Conservation (phyloP, 2,113 vertebrate species). For the Sphaerodactylus townsendi region DNA sequence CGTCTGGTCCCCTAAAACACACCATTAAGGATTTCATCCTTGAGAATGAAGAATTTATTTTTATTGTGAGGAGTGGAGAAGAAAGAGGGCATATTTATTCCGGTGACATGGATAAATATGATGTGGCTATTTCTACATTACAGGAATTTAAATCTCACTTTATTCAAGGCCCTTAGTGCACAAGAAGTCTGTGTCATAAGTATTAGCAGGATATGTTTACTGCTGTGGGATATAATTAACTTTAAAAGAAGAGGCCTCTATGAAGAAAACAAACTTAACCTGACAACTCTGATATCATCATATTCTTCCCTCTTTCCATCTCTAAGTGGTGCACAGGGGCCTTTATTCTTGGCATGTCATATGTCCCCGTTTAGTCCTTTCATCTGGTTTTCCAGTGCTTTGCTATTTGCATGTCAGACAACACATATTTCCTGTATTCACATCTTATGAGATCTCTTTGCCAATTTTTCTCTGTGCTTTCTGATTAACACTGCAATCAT, state of each 20-base stretch:
- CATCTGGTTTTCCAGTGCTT: neutral
- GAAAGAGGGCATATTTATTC: conserved; percentile 36
- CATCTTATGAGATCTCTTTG: neutral
- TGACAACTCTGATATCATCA: conserved; percentile 29
- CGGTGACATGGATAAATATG: conserved; percentile 35
- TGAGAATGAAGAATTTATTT: conserved; percentile 49
- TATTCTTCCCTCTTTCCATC: conserved; percentile 17
- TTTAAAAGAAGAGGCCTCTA: conserved; percentile 18
- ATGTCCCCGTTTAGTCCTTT: conserved; percentile 18
- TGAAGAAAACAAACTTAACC: conserved; percentile 40
- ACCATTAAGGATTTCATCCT: conserved; percentile 1
- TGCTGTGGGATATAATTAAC: conserved; percentile 46
- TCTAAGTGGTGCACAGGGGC: accelerated
- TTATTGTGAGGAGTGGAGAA: conserved; percentile 38
- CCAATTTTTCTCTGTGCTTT: neutral
- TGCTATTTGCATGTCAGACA: conserved; percentile 5
- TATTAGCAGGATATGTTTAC: conserved; percentile 46
- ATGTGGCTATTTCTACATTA: conserved; percentile 28
- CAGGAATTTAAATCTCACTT: conserved; percentile 49
- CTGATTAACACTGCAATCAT: too few species aligned
- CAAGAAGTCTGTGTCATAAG: neutral
- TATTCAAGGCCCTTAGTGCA: conserved; percentile 26
- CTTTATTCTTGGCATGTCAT: neutral
- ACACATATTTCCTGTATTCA: neutral
- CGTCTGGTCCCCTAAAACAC: conserved; percentile 37